Evolutionary conservation across 2,888 invertebrate species (phyloP), one percentile per base, ranked within the genome.

Genomic region (Pediacus dermestoides): DNA sequence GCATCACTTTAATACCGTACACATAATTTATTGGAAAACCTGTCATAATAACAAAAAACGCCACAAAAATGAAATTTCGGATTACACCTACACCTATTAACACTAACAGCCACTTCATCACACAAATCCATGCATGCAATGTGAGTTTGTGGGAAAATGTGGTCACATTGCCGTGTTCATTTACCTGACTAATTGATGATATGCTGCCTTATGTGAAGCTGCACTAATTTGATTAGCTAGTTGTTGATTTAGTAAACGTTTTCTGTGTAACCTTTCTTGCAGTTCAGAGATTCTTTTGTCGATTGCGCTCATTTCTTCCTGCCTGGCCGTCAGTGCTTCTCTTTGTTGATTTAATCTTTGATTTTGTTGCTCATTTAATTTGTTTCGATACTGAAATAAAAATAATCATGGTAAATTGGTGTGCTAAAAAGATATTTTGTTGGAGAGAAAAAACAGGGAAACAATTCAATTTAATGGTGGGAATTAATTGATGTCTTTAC

Each of bases 351-450:
- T 85, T 55, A 96, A 77, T 57, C 92, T 81, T 52, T 85, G 88
- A 74, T 87, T 93, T 73, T 92, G 94, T 68, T 95, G 91, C 70
- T 94, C 88, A 70, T 93, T 92, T 70, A 95, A 74, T 70, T 94
- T 94, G 75, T 94, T 95, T 46, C 94, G 90, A 67, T 93, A 92
- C 94, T 95, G 75, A 8, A 77, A 51, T 34, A 27, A 28, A 25
- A 34, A 33, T 10, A 13, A n/a, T n/a, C n/a, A n/a, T n/a, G n/a
- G n/a, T n/a, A n/a, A n/a, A n/a, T n/a, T 10, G 4, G 1, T 16
- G 14, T 22, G 4, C 11, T 23, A 2, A 33, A 23, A 2, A 4
- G 22, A 4, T 26, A 26, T 4, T 26, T 26, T 26, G 4, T 6
- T 26, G 12, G 7, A 30, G 6, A 16, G 6, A n/a, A 8, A 30